Evolutionary conservation across 2,888 invertebrate species (phyloP).

Genomic region (Cabera pusaria): DNA sequence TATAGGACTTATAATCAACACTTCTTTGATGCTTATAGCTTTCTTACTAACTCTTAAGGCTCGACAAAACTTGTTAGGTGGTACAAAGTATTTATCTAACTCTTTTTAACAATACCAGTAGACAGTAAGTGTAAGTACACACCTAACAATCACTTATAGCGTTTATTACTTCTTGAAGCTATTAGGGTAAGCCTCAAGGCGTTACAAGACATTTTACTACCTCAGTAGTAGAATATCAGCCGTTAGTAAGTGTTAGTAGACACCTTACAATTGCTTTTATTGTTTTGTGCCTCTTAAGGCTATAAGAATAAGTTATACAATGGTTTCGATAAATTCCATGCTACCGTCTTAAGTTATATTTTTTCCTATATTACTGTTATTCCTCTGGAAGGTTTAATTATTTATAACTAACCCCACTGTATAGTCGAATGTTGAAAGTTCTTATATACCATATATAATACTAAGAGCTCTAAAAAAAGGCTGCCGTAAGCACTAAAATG

Average conservation of each 20-base stretch:
- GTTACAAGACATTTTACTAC: slow-evolving; percentile 2
- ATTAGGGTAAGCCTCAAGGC: slow-evolving; percentile 1
- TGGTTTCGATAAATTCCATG: slow-evolving; percentile 5
- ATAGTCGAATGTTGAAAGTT: slow-evolving; percentile 3
- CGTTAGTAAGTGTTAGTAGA: slow-evolving; percentile 3
- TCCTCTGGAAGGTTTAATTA: slow-evolving; percentile 10
- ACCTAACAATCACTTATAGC: neutral
- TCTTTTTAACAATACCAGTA: slow-evolving; percentile 1
- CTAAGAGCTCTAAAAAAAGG: slow-evolving; percentile 7
- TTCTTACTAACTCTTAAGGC: slow-evolving; percentile 6
- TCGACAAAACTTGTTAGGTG: slow-evolving; percentile 7
- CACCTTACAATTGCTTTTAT: slow-evolving; percentile 4
- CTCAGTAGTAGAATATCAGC: slow-evolving; percentile 1
- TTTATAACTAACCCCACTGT: slow-evolving; percentile 5
- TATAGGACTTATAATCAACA: slow-evolving; percentile 4
- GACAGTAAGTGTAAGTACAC: slow-evolving; percentile 1
- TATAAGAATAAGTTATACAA: slow-evolving; percentile 6
- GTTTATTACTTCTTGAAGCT: slow-evolving; percentile 1
- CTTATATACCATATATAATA: too few relatives aligned
- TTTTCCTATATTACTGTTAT: slow-evolving; percentile 7
- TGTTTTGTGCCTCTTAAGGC: slow-evolving; percentile 4
- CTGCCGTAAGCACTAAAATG: slow-evolving; percentile 6
- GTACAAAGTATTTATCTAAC: slow-evolving; percentile 5
- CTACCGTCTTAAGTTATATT: slow-evolving; percentile 3
- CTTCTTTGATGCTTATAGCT: slow-evolving; percentile 3